These are phyloP conservation scores for Montipora cactus DNA, from an alignment of 64 coral and sea anemone genomes.

Conservation along the genomic window DNA sequence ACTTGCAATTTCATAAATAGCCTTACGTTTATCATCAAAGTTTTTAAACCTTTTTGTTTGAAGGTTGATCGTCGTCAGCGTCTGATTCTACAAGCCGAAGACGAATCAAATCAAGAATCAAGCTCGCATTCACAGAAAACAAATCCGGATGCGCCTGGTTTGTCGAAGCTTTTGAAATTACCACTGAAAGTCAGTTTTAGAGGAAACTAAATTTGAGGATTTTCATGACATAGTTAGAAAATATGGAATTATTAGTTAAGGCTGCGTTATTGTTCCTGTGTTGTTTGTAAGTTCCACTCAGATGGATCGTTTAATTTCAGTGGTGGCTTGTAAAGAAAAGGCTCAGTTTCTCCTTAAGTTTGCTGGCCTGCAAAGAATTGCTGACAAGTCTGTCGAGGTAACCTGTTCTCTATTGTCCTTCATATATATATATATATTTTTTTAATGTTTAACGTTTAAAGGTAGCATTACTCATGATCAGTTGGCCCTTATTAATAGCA, in stretches of 20 bases:
- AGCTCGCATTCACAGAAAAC: conserved; percentile 36
- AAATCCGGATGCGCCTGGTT: conserved; percentile 86
- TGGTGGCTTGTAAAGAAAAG: conserved; percentile 92
- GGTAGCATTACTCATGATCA: no score
- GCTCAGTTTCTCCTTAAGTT: conserved; percentile 96
- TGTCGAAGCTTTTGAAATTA: background rate
- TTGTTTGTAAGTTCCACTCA: background rate
- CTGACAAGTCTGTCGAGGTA: conserved; percentile 81
- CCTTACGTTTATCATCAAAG: background rate
- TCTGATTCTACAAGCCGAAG: conserved; percentile 92
- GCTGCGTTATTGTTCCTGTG: background rate
- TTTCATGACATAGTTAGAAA: no score
- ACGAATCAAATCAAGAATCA: conserved; percentile 63
- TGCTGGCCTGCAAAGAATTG: conserved; percentile 91
- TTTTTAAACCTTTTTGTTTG: background rate
- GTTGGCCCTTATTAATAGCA: background rate
- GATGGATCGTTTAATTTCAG: conserved; percentile 42
- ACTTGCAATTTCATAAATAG: no score
- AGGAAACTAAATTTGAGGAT: background rate
- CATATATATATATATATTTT: no score
- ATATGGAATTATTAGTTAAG: no score
- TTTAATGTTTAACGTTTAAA: no score
- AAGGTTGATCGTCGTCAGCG: conserved; percentile 97
- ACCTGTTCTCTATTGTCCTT: background rate
- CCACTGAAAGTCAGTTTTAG: background rate